phyloP scores from a whole-genome alignment of 2,797 vertebrate species.

The Centropyge bicolor region DNA sequence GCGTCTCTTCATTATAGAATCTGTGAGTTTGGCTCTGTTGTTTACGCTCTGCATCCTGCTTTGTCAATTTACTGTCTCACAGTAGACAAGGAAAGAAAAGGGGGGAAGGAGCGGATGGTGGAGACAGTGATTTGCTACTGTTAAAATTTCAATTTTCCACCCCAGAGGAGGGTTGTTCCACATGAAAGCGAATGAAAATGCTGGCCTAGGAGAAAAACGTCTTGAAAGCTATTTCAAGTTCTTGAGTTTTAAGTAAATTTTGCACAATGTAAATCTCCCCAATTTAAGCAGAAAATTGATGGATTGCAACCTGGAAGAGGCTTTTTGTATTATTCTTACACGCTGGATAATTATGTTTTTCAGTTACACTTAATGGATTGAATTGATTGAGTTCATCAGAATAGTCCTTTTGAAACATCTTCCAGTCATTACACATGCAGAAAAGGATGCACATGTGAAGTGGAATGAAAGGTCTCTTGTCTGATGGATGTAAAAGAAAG shows the following conservation, averaged over 20 bases:
- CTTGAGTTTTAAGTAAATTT: slow-evolving; percentile 61
- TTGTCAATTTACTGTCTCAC: slow-evolving; percentile 55
- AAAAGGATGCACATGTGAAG: not conserved
- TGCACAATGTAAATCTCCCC: slow-evolving; percentile 44
- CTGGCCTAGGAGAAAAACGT: slow-evolving; percentile 56
- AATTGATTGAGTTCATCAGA: not conserved
- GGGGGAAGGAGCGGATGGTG: not conserved
- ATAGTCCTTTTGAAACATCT: not conserved
- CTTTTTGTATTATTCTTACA: slow-evolving; percentile 8
- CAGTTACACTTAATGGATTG: slow-evolving; percentile 8
- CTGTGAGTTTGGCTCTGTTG: slow-evolving; percentile 35
- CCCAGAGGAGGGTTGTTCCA: slow-evolving; percentile 78
- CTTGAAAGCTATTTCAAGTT: slow-evolving; percentile 57
- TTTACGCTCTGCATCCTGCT: slow-evolving; percentile 47
- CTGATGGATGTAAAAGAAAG: slow-evolving; percentile 6
- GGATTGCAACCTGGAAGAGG: slow-evolving; percentile 8
- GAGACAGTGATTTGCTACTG: slow-evolving; percentile 75
- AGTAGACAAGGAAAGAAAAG: slow-evolving; percentile 38
- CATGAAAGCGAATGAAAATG: slow-evolving; percentile 72
- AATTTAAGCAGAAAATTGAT: slow-evolving; percentile 47
- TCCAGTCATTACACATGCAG: not conserved
- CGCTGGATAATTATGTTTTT: slow-evolving; percentile 9
- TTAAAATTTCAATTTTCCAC: slow-evolving; percentile 83
- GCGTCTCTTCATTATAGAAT: slow-evolving; percentile 31
- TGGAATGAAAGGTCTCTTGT: not conserved